Evolutionary conservation across 1,140 invertebrate species (phyloP), one percentile per base, ranked within the genome.

Genomic region (Drosophila persimilis): DNA sequence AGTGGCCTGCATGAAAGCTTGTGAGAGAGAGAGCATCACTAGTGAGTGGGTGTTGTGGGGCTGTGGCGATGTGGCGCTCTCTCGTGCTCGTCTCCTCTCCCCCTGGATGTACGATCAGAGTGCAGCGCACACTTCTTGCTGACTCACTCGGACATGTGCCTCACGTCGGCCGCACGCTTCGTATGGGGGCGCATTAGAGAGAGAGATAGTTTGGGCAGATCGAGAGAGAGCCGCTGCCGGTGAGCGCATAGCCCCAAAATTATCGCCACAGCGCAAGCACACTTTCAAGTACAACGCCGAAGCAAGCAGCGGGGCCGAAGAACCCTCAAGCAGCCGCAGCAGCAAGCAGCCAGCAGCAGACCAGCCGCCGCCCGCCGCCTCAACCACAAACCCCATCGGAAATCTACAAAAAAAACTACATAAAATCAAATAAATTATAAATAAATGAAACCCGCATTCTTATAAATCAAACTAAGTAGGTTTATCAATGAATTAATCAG

Each of bases 221-320:
- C 29, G 57, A 22, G 43, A 53, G 51, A 43, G 50, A 57, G 53
- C 11, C 24, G 60, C 59, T 65, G 51, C 51, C 41, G 69, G 35
- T 63, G 73, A 73, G 77, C 77, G 76, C 77, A 77, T 81, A 72
- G 73, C 67, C 76, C 73, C 67, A 69, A 66, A 80, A 67, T 61
- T 51, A 76, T 81, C 73, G 35, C 53, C 63, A 63, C 55, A 46
- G 70, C 61, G 45, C 48, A 60, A 5, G 69, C 75, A 41, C 77
- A 83, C 64, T 83, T 86, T 81, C 83, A 86, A 85, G 80, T 85
- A 85, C 77, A 85, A 88, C 78, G 73, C 77, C 73, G 76, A 72
- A 71, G 75, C 74, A 73, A 73, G 73, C 72, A 80, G 73, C 65
- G 79, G 79, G 79, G 79, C 79, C 62, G 62, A 64, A 71, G 51